Evolutionary conservation across 2,113 vertebrate genomes (phyloP).

Genomic region (Conger conger): DNA sequence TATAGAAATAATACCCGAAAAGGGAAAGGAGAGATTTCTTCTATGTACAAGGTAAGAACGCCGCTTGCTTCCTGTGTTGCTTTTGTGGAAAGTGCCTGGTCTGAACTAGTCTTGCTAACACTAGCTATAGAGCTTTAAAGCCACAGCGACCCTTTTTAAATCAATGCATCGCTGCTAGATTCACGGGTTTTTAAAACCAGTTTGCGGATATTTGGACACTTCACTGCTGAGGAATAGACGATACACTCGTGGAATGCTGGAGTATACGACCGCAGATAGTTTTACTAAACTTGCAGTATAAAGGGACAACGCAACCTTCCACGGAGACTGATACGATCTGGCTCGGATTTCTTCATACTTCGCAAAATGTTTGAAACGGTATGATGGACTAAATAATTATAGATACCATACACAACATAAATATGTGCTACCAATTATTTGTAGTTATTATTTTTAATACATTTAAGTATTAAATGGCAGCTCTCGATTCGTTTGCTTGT

Average conservation of each 20-base stretch:
- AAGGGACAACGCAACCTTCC: constrained; percentile 20
- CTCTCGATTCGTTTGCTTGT: background rate
- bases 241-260: constrained; percentile 14
- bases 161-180: constrained; percentile 18
- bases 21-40: constrained; percentile 40
- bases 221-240: background rate
- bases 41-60: constrained; percentile 69
- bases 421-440: background rate
- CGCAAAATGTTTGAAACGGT: constrained; percentile 39
- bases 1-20: constrained; percentile 22
- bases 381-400: constrained; percentile 23
- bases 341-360: constrained; percentile 25
- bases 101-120: constrained; percentile 41
- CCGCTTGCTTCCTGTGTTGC: constrained; percentile 31
- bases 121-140: constrained; percentile 39
- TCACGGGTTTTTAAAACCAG: background rate
- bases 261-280: constrained; percentile 15
- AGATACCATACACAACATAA: background rate
- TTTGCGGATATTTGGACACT: constrained; percentile 11
- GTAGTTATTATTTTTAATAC: background rate
- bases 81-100: constrained; percentile 44
- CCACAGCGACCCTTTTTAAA: constrained; percentile 35
- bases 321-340: constrained; percentile 13
- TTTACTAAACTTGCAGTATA: constrained; percentile 30
- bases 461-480: constrained; percentile 1